Percentiles rank a stretch among this genome's conserved stretches.
phyloP scores from a whole-genome alignment of 2,888 invertebrate species.

The Sphaerophoria taeniata region DNA sequence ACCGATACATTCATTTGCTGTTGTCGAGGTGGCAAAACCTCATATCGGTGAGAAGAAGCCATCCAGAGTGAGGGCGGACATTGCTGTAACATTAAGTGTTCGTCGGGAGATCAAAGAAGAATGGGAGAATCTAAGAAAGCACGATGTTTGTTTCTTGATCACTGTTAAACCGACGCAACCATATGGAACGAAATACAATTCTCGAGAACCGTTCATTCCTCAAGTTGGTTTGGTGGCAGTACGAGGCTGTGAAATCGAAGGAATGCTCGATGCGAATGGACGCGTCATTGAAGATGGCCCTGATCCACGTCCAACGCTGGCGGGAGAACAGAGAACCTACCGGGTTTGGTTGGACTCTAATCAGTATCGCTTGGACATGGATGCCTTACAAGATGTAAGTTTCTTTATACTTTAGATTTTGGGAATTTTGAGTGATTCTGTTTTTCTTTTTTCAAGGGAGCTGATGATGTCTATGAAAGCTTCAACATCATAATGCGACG shows the following conservation, averaged over 20 bases:
- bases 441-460: too few relatives aligned
- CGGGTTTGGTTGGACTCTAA: constrained; percentile 98
- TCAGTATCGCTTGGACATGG: constrained; percentile 97
- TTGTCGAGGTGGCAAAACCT: constrained; percentile 97
- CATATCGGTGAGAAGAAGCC: constrained; percentile 97
- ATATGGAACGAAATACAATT: constrained; percentile 93
- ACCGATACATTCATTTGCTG: constrained; percentile 94
- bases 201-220: constrained; percentile 92
- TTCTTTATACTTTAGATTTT: too few relatives aligned
- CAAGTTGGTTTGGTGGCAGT: constrained; percentile 96
- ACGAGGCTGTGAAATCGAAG: constrained; percentile 99
- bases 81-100: constrained; percentile 95
- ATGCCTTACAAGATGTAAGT: constrained; percentile 89
- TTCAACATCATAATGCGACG: constrained; percentile 98
- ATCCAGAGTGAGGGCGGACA: constrained; percentile 96
- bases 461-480: constrained; percentile 91
- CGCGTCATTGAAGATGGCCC: constrained; percentile 98
- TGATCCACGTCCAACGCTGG: constrained; percentile 92
- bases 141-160: constrained; percentile 98
- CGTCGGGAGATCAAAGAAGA: constrained; percentile 96
- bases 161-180: constrained; percentile 93
- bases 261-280: constrained; percentile 97
- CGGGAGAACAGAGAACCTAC: constrained; percentile 95
- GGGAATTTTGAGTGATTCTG: background rate
- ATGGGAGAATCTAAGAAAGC: constrained; percentile 98